Conservation (phyloP, 2,797 vertebrate genomes). For the Sternarchorhynchus goeldii region DNA sequence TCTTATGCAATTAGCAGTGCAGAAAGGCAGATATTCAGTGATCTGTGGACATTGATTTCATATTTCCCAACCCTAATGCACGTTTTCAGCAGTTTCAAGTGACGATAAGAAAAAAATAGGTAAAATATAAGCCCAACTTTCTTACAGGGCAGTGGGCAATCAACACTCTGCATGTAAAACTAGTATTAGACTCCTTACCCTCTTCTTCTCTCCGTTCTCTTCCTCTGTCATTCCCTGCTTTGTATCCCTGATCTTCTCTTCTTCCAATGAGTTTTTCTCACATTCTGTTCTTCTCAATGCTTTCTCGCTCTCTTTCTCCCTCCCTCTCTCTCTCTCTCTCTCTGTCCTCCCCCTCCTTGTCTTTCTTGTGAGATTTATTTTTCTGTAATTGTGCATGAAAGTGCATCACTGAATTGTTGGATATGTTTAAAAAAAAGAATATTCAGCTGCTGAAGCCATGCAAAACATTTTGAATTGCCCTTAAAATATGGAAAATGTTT, state of each 20-base stretch:
- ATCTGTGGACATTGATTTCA: slow-evolving; percentile 82
- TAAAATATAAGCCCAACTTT: slow-evolving; percentile 83
- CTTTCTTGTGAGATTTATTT: slow-evolving; percentile 77
- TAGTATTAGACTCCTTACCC: slow-evolving; percentile 89
- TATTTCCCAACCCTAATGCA: slow-evolving; percentile 87
- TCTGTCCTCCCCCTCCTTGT: slow-evolving; percentile 64
- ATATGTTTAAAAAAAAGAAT: slow-evolving; percentile 92
- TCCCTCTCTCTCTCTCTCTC: slow-evolving; percentile 63
- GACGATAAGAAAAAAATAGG: slow-evolving; percentile 66
- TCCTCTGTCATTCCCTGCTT: slow-evolving; percentile 70
- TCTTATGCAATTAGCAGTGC: slow-evolving; percentile 69
- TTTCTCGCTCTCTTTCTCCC: slow-evolving; percentile 66
- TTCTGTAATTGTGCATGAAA: slow-evolving; percentile 99
- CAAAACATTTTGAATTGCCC: slow-evolving; percentile 99
- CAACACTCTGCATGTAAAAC: slow-evolving; percentile 99
- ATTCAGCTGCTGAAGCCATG: slow-evolving; percentile 99
- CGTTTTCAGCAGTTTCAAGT: slow-evolving; percentile 89
- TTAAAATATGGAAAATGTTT: slow-evolving; percentile 99
- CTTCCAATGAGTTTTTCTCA: slow-evolving; percentile 69
- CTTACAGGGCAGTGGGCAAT: slow-evolving; percentile 85
- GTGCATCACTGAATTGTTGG: slow-evolving; percentile 99
- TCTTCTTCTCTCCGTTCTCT: slow-evolving; percentile 47
- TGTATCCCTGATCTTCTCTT: slow-evolving; percentile 60
- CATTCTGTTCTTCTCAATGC: slow-evolving; percentile 72
- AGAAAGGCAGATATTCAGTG: slow-evolving; percentile 67